Percentiles rank a stretch among this genome's conserved stretches.
Evolutionary conservation across 2,113 vertebrate genomes (phyloP).

Genomic region (Illadopsis cleaveri): DNA sequence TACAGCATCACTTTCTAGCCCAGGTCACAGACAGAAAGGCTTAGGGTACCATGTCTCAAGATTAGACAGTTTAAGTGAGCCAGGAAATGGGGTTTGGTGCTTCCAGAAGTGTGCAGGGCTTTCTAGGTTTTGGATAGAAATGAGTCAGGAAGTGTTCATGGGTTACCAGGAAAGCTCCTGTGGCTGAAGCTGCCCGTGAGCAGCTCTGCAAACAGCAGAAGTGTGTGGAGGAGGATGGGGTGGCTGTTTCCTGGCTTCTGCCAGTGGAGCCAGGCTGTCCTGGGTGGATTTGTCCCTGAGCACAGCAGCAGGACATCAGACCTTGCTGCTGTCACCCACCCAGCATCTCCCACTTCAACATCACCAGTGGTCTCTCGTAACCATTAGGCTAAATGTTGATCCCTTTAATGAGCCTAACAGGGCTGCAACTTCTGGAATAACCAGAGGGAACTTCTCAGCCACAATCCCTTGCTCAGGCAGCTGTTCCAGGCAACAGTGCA

Average conservation of each 20-base stretch:
- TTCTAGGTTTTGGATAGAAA: neutral
- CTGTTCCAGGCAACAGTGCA: neutral
- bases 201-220: neutral
- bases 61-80: rapidly evolving
- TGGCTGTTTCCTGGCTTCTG: neutral
- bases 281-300: rapidly evolving
- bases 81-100: neutral
- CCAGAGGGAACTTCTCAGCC: neutral
- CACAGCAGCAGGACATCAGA: neutral
- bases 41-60: neutral
- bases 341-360: neutral
- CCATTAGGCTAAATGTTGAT: neutral
- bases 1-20: neutral
- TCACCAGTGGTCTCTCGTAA: neutral
- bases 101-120: neutral
- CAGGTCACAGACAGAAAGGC: neutral
- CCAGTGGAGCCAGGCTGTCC: neutral
- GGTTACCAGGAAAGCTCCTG: rapidly evolving
- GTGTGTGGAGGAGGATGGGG: neutral
- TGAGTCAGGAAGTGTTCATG: neutral
- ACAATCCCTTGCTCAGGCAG: neutral
- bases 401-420: neutral
- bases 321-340: neutral
- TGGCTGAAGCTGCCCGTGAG: neutral
- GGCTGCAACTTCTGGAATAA: neutral